Percentiles rank a stretch among this genome's conserved stretches.
Evolutionary conservation across 2,797 vertebrate species (phyloP).

Genomic region (Chrosomus eos): DNA sequence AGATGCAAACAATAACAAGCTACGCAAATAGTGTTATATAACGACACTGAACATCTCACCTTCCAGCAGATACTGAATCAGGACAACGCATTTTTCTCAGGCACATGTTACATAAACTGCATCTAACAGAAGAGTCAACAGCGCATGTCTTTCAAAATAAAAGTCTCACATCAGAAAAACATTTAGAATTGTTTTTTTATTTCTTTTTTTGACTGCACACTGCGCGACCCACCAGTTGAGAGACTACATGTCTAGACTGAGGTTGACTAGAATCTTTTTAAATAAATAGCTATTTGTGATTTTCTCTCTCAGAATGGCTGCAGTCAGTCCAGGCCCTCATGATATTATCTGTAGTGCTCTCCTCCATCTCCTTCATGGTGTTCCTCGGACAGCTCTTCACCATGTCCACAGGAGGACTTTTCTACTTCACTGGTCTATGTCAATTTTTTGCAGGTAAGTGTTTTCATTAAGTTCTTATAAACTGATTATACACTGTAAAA

Average conservation of each 20-base stretch:
- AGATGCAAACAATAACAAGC: too few relatives aligned
- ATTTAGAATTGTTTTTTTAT: not conserved
- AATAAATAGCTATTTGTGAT: not conserved
- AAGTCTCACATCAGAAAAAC: not conserved
- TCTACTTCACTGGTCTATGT: constrained; percentile 88
- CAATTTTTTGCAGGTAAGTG: constrained; percentile 78
- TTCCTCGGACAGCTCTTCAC: constrained; percentile 88
- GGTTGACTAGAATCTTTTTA: not conserved
- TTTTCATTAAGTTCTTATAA: not conserved
- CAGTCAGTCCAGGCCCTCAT: constrained; percentile 87
- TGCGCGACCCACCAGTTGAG: too few relatives aligned
- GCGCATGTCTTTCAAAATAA: not conserved
- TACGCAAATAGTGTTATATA: too few relatives aligned
- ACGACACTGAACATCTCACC: too few relatives aligned
- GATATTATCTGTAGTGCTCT: constrained; percentile 86
- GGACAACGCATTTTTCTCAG: too few relatives aligned
- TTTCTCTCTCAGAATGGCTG: constrained; percentile 79
- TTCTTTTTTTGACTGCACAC: not conserved
- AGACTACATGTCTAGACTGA: not conserved
- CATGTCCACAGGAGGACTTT: constrained; percentile 83
- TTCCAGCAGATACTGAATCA: too few relatives aligned
- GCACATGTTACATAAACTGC: too few relatives aligned
- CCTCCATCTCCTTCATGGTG: constrained; percentile 85
- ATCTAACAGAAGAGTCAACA: too few relatives aligned
- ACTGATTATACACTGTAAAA: not conserved